phyloP scores from a whole-genome alignment of 2,888 invertebrate species.

The Mesorhabditis spiculigera region DNA sequence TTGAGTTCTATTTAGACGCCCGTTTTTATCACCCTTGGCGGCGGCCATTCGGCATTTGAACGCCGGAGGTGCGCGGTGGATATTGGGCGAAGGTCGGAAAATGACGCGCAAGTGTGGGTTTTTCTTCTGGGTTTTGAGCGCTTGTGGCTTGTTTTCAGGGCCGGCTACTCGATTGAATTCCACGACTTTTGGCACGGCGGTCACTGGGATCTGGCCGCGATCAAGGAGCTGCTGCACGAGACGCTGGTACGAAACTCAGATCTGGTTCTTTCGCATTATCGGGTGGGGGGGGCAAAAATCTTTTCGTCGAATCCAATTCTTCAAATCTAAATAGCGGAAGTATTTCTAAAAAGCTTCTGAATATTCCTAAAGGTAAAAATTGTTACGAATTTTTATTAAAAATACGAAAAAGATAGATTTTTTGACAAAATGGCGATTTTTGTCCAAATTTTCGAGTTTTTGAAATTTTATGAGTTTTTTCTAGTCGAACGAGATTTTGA shows the following conservation, averaged over 20 bases:
- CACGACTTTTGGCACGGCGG: slow-evolving; percentile 28
- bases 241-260: slow-evolving; percentile 19
- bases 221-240: slow-evolving; percentile 28
- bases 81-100: slow-evolving; percentile 19
- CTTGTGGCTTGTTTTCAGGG: neutral
- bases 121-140: neutral
- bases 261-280: no score
- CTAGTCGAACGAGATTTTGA: neutral
- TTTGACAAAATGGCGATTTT: neutral
- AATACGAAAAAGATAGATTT: neutral
- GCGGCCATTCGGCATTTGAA: slow-evolving; percentile 31
- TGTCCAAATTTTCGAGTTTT: no score
- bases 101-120: slow-evolving; percentile 13
- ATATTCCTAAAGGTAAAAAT: no score
- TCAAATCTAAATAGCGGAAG: no score
- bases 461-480: neutral
- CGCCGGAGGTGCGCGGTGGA: slow-evolving; percentile 34
- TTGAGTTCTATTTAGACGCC: slow-evolving; percentile 15
- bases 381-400: slow-evolving; percentile 12
- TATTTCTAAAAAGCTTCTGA: no score
- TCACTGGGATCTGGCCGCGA: slow-evolving; percentile 24
- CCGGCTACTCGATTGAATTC: slow-evolving; percentile 24
- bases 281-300: no score
- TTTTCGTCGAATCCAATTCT: no score
- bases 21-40: slow-evolving; percentile 28